Evolutionary conservation across 2,888 invertebrate species (phyloP), one percentile per base, ranked within the genome.

Genomic region (Isotomurus palustris): DNA sequence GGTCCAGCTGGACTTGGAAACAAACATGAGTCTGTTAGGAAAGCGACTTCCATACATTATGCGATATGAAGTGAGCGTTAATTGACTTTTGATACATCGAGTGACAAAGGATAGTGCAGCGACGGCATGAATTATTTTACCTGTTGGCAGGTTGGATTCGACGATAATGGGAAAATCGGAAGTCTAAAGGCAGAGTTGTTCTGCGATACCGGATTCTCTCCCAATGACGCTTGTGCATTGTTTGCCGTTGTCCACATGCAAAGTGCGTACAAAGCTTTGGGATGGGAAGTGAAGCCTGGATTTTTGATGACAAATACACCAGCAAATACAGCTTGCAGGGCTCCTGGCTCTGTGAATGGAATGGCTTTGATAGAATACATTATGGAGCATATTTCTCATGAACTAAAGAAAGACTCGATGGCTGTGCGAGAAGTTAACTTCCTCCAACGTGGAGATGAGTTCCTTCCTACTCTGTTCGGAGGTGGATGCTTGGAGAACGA

Each of bases 21-120:
- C 83, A 21, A 88, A 85, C 71, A 85, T 90, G 83, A 79, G 81
- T 47, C 76, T 81, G 3, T 71, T 84, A 1, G 89, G 89, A 1
- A 87, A 85, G 72, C 78, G 89, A 22, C 75, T 78, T 55, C 80
- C 86, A 0, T 77, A 79, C 47, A 79, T 78, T 5, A 76, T 79
- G 4, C 82, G 84, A 60, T 89, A 86, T 72, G 84, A 87, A 73
- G 83, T 84, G 19, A 17, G 19, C 19, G 12, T 40, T 40, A 44
- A 24, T 2, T 48, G 17, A 6, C 38, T 40, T 28, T 32, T 14
- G 25, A 25, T 24, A 28, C 32, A 12, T 32, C n/a, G n/a, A n/a
- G n/a, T n/a, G n/a, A n/a, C n/a, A n/a, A n/a, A n/a, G n/a, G n/a
- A n/a, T n/a, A n/a, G n/a, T n/a, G n/a, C n/a, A n/a, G n/a, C n/a